Evolutionary conservation across 2,888 invertebrate species (phyloP), one percentile per base, ranked within the genome.

Genomic region (Eremobia ochroleuca): DNA sequence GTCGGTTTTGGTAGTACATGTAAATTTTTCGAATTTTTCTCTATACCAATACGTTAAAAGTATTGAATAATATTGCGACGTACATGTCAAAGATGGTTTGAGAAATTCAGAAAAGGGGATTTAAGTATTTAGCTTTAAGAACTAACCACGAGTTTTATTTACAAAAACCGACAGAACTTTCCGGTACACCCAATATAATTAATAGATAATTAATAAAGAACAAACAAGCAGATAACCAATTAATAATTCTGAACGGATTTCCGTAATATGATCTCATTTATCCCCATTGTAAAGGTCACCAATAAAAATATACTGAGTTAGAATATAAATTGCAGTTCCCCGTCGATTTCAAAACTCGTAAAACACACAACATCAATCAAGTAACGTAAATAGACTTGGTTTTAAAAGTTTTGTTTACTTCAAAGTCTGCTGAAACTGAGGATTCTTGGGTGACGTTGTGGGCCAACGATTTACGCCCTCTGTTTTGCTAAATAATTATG

Each of bases 351-450:
- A n/a, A 61, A 81, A 79, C 77, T 86, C 76, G 65, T 40, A 73
- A 75, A 87, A 65, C 85, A 88, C 67, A 88, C 88, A 88, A 86
- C 88, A 88, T 88, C 88, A 88, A 87, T 88, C 88, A 88, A 81
- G 66, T 28, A 61, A 77, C 61, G 67, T 73, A 81, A 87, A 82
- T 87, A 88, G 65, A 76, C 28, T 79, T 66, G 71, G 79, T 79
- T 73, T 64, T 73, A 40, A 61, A 88, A 88, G 71, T 88, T 88
- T 73, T 79, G 84, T 77, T 81, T 82, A 86, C 81, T 71, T 76
- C 34, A 79, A 72, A 43, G 70, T 67, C 62, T 83, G 76, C 40
- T 70, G 61, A 68, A 59, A 77, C 78, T 75, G 71, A 58, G 43
- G 28, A 71, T 77, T 34, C 61, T 40, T n/a, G 52, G 34, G n/a